Base-by-base conservation (phyloP, 2,888 invertebrate species). In the Parnassius orleans region DNA sequence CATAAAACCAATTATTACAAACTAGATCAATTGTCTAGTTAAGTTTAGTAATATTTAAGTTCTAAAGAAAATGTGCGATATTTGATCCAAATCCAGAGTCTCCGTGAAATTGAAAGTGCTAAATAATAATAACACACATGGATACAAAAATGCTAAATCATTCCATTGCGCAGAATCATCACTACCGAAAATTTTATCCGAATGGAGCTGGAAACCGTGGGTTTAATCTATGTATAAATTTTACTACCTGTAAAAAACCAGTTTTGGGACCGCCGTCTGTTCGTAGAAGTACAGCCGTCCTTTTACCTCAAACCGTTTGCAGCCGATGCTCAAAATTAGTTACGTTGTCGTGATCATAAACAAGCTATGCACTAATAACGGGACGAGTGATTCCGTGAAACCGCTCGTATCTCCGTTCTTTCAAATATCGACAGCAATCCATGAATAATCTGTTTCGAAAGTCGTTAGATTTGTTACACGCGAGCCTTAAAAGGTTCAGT, bases 181-280 rank as follows among this genome's bases (percentile, higher is more conserved):
- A 75, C 75, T 80, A 77, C 81, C 83, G 80, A 86, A 85, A 83
- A 51, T 33, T 42, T 81, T 79, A 54, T 48, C 33, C 33, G 33
- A 33, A 33, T 33, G 33, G 33, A 33, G 33, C 33, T 33, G 33
- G 33, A 33, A 33, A 5, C 33, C 68, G 70, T 66, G 70, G 75
- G 79, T 80, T 84, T 86, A 81, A 83, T 86, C 87, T 87, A 87
- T 84, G 81, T 84, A 87, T 86, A 86, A 89, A 84, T 87, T 87
- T 87, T 84, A 48, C 63, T 90, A 88, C 90, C 90, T 90, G 90
- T 77, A 80, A 74, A 75, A 81, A 83, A 90, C 90, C 86, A 79
- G 90, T 90, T 90, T 33, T 82, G 75, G 77, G 72, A 72, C 69
- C 66, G 71, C 66, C 71, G 76, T 69, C 77, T 71, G 74, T 86